These are phyloP conservation scores for Nebria brevicollis DNA, from an alignment of 2,888 invertebrate genomes.

Conservation along the genomic window DNA sequence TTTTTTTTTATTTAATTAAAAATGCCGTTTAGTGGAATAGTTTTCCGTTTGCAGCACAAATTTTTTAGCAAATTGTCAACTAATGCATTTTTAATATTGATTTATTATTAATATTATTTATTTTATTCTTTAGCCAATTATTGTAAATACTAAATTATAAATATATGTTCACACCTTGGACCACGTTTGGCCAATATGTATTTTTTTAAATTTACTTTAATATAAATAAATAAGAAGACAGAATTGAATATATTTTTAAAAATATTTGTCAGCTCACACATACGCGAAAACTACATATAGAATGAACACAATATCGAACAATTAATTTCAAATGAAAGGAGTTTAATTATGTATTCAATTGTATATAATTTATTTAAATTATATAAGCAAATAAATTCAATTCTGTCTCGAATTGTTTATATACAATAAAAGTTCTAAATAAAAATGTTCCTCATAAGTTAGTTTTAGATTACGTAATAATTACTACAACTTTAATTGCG, in stretches of 20 bases:
- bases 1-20: constrained; percentile 11
- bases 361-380: too few relatives aligned
- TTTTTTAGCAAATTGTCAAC: constrained; percentile 32
- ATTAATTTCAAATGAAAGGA: too few relatives aligned
- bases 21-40: constrained; percentile 7
- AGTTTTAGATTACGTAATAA: too few relatives aligned
- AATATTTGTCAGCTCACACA: neutral
- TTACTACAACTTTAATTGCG: too few relatives aligned
- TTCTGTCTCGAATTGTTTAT: neutral
- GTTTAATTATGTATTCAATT: too few relatives aligned
- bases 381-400: neutral
- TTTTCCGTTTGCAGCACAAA: constrained; percentile 39
- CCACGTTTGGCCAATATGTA: neutral
- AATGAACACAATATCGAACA: too few relatives aligned
- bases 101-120: constrained; percentile 21
- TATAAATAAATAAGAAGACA: neutral
- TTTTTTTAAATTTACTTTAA: neutral
- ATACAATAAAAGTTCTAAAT: constrained; percentile 1
- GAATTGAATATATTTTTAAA: neutral
- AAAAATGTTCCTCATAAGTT: neutral
- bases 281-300: too few relatives aligned
- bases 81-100: constrained; percentile 41
- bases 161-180: neutral
- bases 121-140: constrained; percentile 15
- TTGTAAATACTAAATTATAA: neutral